Evolutionary conservation across 1,140 invertebrate species (phyloP).

Genomic region (Drosophila bocqueti): DNA sequence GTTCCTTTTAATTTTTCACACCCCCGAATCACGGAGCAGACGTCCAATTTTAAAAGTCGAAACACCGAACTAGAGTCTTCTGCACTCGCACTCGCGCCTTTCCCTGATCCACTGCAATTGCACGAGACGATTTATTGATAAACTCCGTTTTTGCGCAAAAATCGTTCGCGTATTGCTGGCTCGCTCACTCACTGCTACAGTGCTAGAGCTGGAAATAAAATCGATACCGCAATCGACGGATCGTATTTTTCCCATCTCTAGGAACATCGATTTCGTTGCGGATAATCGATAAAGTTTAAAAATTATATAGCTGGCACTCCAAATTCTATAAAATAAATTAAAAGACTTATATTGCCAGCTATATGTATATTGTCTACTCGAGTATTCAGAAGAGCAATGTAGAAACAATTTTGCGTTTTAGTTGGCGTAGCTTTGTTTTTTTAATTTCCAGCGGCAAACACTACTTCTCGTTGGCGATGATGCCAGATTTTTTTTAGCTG

Average conservation of each 20-base stretch:
- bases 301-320: background rate
- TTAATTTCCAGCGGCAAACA: background rate
- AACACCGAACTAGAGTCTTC: background rate
- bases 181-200: slow-evolving; percentile 35
- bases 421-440: background rate
- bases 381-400: background rate
- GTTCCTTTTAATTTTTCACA: slow-evolving; percentile 40
- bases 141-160: slow-evolving; percentile 53
- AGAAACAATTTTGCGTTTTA: background rate
- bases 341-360: background rate
- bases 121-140: slow-evolving; percentile 37
- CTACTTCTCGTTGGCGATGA: too few relatives aligned
- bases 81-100: slow-evolving; percentile 14
- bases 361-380: background rate
- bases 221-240: background rate
- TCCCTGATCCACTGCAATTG: slow-evolving; percentile 12
- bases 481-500: slow-evolving; percentile 1
- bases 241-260: background rate
- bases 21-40: slow-evolving; percentile 7
- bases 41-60: background rate
- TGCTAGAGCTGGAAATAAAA: slow-evolving; percentile 7
- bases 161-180: slow-evolving; percentile 39
- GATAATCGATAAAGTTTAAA: background rate
- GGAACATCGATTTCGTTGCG: background rate
- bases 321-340: background rate